phyloP scores from a whole-genome alignment of 1,140 invertebrate species.

The Rhopalosiphum padi region DNA sequence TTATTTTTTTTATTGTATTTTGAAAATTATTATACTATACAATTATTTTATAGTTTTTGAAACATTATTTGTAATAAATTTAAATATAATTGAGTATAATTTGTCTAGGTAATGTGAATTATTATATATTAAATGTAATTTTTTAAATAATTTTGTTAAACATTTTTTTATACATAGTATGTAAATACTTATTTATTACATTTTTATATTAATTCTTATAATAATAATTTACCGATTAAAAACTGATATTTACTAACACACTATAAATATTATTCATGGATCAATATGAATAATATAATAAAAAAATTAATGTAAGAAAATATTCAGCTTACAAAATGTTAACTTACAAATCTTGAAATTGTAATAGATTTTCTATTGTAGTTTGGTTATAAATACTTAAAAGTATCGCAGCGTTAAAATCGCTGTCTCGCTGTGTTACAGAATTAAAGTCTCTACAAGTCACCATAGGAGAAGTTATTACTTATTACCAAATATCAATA shows the following conservation, averaged over 20 bases:
- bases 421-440: background rate
- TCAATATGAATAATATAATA: background rate
- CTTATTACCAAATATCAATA: background rate
- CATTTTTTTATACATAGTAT: background rate
- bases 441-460: background rate
- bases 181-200: background rate
- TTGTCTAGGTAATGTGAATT: no score
- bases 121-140: background rate
- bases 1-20: no score
- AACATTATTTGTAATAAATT: background rate
- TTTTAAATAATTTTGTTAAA: background rate
- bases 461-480: background rate
- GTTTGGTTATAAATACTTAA: background rate
- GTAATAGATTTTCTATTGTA: background rate
- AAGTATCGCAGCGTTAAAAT: conserved; percentile 27
- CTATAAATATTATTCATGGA: background rate
- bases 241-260: background rate
- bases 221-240: background rate
- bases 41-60: no score
- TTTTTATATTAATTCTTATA: background rate
- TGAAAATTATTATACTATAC: no score
- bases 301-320: background rate
- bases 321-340: background rate
- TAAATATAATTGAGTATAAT: background rate
- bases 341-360: background rate